Evolutionary conservation across 2,888 invertebrate genomes (phyloP).

Genomic region (Tipula confusa): DNA sequence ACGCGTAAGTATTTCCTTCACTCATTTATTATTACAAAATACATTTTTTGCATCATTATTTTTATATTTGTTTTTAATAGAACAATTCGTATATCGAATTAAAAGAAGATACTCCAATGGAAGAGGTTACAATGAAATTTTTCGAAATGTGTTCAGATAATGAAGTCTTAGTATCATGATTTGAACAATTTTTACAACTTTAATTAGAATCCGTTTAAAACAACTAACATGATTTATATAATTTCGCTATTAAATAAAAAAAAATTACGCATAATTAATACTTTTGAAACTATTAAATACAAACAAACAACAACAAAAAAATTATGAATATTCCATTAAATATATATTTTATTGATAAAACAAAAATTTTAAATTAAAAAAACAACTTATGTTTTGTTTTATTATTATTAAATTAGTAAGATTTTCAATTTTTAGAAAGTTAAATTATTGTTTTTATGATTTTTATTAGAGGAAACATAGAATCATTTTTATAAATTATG

Average conservation of each 20-base stretch:
- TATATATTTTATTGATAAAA: conserved; percentile 12
- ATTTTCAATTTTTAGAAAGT: background rate
- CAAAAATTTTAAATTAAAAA: conserved; percentile 20
- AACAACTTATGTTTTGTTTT: background rate
- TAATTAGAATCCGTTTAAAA: background rate
- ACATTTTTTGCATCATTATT: background rate
- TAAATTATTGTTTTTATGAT: background rate
- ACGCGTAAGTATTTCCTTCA: background rate
- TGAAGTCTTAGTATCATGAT: conserved; percentile 27
- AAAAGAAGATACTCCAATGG: conserved; percentile 43
- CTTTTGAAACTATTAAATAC: background rate
- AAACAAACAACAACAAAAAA: background rate
- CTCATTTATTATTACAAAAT: too few relatives aligned
- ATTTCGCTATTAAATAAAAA: background rate
- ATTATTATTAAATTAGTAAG: background rate
- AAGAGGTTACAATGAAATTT: conserved; percentile 45
- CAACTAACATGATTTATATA: background rate
- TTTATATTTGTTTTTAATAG: conserved; percentile 37
- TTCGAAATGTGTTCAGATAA: conserved; percentile 42
- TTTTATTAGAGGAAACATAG: background rate
- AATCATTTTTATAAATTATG: background rate
- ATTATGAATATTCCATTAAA: background rate
- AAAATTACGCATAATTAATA: background rate
- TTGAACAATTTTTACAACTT: background rate
- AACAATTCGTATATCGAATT: conserved; percentile 46